Conservation (phyloP, 2,888 invertebrate species). For the Hetaerina titia region DNA sequence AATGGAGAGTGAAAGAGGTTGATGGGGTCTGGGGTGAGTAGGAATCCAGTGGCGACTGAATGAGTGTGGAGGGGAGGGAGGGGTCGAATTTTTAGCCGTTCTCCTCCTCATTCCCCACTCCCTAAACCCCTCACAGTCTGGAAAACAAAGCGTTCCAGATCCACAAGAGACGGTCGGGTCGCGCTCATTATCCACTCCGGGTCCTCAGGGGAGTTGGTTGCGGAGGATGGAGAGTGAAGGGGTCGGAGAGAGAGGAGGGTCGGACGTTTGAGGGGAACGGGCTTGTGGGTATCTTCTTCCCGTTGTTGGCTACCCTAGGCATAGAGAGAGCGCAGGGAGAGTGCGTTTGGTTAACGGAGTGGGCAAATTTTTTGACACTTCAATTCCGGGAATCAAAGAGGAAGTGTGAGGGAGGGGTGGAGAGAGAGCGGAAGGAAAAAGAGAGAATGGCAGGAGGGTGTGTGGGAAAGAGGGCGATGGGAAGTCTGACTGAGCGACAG, state of each 20-base stretch:
- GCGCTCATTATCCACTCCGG: slow-evolving; percentile 30
- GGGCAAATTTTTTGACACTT: slow-evolving; percentile 18
- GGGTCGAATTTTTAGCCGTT: background rate
- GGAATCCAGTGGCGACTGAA: background rate
- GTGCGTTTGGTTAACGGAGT: background rate
- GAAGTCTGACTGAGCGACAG: slow-evolving; percentile 16
- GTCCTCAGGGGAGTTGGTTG: background rate
- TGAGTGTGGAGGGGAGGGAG: background rate
- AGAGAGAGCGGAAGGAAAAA: background rate
- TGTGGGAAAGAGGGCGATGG: background rate
- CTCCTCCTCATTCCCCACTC: background rate
- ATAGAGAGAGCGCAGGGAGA: background rate
- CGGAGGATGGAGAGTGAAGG: background rate
- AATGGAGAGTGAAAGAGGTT: background rate
- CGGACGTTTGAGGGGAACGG: background rate
- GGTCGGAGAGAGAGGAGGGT: background rate
- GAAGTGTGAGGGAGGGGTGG: background rate
- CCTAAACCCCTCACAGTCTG: background rate
- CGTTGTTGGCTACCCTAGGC: background rate
- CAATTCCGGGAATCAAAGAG: slow-evolving; percentile 15
- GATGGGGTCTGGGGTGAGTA: no score
- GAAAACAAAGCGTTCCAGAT: background rate
- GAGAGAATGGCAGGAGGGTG: background rate
- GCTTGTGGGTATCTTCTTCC: background rate
- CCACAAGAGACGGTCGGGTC: background rate